phyloP scores from a whole-genome alignment of 2,888 invertebrate genomes.

The Lottia gigantea region DNA sequence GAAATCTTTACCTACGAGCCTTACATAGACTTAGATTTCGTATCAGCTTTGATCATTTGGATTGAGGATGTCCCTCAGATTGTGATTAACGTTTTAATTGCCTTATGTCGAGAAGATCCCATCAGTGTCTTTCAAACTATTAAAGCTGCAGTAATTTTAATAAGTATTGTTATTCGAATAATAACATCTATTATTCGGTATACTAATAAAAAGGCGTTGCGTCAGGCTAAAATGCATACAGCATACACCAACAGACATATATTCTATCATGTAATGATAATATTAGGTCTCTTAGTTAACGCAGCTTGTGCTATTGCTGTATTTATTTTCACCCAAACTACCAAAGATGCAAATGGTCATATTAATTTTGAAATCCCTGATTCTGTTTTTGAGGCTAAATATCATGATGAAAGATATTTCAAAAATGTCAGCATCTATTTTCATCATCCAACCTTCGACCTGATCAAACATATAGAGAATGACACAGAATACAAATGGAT shows the following conservation, averaged over 20 bases:
- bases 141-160: slow-evolving; percentile 47
- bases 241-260: slow-evolving; percentile 40
- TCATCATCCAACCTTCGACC: slow-evolving; percentile 44
- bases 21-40: slow-evolving; percentile 40
- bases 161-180: slow-evolving; percentile 44
- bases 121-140: slow-evolving; percentile 49
- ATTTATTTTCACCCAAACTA: slow-evolving; percentile 54
- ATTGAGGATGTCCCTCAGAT: slow-evolving; percentile 43
- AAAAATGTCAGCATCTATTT: slow-evolving; percentile 51
- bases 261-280: slow-evolving; percentile 44
- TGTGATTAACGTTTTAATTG: slow-evolving; percentile 41
- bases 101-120: slow-evolving; percentile 49
- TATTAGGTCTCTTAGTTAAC: slow-evolving; percentile 48
- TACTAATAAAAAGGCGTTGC: slow-evolving; percentile 33
- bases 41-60: slow-evolving; percentile 44
- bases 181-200: slow-evolving; percentile 40
- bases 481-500: slow-evolving; percentile 37
- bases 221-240: slow-evolving; percentile 30
- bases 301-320: slow-evolving; percentile 43
- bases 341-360: slow-evolving; percentile 42
- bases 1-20: slow-evolving; percentile 33
- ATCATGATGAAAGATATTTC: slow-evolving; percentile 54
- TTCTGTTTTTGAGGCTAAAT: slow-evolving; percentile 44
- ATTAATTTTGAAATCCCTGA: slow-evolving; percentile 51
- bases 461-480: slow-evolving; percentile 17